phyloP scores from a whole-genome alignment of 2,888 invertebrate genomes.

The Xestia xanthographa region DNA sequence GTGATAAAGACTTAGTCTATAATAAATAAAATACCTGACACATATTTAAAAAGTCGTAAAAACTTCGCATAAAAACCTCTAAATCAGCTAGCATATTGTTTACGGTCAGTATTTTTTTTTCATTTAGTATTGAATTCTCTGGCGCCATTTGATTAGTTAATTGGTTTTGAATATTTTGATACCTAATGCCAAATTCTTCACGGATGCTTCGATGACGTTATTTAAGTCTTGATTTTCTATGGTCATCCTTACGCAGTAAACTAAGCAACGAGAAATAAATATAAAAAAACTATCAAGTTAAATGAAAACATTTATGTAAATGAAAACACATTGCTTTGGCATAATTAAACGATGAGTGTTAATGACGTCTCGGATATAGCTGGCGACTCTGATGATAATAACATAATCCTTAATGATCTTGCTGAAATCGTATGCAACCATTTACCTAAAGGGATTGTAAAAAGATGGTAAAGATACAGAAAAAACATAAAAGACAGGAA shows the following conservation, averaged over 20 bases:
- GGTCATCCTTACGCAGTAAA: slow-evolving; percentile 8
- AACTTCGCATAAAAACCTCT: slow-evolving; percentile 47
- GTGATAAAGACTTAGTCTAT: slow-evolving; percentile 32
- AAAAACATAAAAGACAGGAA: neutral
- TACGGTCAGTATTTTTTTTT: slow-evolving; percentile 66
- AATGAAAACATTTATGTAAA: slow-evolving; percentile 59
- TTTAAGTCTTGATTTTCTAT: slow-evolving; percentile 13
- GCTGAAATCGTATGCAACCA: slow-evolving; percentile 1
- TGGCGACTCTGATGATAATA: slow-evolving; percentile 36
- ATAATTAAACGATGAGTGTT: slow-evolving; percentile 53
- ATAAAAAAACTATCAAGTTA: slow-evolving; percentile 38
- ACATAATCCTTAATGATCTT: slow-evolving; percentile 18
- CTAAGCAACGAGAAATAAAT: slow-evolving; percentile 13
- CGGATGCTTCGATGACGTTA: slow-evolving; percentile 46
- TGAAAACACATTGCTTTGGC: slow-evolving; percentile 53
- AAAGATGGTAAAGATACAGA: neutral
- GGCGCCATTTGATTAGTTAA: slow-evolving; percentile 74
- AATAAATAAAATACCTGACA: slow-evolving; percentile 50
- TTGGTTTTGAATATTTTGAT: slow-evolving; percentile 56
- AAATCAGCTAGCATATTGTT: slow-evolving; percentile 58
- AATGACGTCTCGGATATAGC: slow-evolving; percentile 36
- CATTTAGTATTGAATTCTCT: slow-evolving; percentile 63
- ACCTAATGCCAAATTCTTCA: slow-evolving; percentile 43
- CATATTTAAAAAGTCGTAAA: slow-evolving; percentile 64
- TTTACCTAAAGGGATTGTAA: neutral